Percentiles rank a stretch among this genome's conserved stretches.
phyloP scores from a whole-genome alignment of 2,113 vertebrate genomes.

The Callorhinus ursinus region DNA sequence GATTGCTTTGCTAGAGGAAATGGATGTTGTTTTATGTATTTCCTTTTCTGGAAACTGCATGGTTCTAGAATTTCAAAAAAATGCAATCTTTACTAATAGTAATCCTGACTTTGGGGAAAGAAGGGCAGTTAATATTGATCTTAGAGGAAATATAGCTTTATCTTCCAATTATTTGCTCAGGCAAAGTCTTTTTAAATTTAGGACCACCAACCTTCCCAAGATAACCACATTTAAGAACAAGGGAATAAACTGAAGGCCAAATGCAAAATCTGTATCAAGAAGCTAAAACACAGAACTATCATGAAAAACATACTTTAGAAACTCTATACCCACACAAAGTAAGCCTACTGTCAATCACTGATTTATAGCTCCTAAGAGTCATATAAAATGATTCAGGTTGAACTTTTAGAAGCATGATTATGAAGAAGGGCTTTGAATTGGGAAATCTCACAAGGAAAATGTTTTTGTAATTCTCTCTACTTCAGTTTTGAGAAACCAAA shows the following conservation, averaged over 20 bases:
- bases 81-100: not conserved
- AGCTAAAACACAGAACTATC: not conserved
- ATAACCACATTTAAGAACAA: not conserved
- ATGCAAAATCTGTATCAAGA: not conserved
- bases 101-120: not conserved
- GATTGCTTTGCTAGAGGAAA: not conserved
- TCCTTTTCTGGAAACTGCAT: slow-evolving; percentile 1
- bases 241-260: not conserved
- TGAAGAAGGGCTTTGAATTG: not conserved
- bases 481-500: not conserved
- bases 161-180: not conserved
- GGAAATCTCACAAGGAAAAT: not conserved
- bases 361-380: not conserved
- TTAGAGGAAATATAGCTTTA: not conserved
- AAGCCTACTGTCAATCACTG: not conserved
- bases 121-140: not conserved
- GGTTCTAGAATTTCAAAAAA: not conserved
- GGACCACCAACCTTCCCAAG: not conserved
- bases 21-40: not conserved
- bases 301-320: not conserved
- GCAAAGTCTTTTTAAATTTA: not conserved
- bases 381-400: not conserved
- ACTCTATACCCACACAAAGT: not conserved
- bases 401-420: not conserved
- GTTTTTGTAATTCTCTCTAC: not conserved